These are phyloP conservation scores for Steatocranus sp. DNA, from an alignment of 2,797 vertebrate species.

Conservation along the genomic window DNA sequence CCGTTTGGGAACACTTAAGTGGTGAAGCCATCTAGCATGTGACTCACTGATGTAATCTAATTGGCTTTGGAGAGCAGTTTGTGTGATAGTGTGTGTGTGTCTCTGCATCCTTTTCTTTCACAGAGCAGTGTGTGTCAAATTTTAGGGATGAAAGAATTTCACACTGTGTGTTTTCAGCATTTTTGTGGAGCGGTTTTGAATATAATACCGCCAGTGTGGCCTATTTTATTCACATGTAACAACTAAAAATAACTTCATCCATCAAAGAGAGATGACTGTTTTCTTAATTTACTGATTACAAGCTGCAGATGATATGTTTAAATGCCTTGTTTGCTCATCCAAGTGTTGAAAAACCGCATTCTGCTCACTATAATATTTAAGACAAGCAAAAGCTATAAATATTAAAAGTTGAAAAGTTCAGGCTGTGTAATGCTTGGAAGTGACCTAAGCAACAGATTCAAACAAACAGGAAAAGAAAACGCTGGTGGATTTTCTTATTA, in stretches of 20 bases:
- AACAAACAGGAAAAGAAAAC: background rate
- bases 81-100: background rate
- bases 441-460: background rate
- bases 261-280: background rate
- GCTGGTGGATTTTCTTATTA: background rate
- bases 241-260: background rate
- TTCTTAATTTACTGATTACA: background rate
- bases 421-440: background rate
- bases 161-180: background rate
- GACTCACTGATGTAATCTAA: constrained; percentile 42
- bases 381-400: background rate
- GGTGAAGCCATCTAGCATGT: constrained; percentile 57
- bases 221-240: background rate
- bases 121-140: constrained; percentile 27
- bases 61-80: constrained; percentile 35
- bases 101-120: background rate
- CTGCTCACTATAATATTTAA: background rate
- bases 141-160: constrained; percentile 22
- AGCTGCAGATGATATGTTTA: background rate
- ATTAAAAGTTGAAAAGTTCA: background rate
- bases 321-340: background rate
- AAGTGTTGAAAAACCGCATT: background rate
- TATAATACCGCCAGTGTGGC: background rate
- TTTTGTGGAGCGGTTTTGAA: background rate
- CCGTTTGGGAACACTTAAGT: constrained; percentile 60